phyloP scores from a whole-genome alignment of 1,140 invertebrate species.

The Chironomus tepperi region DNA sequence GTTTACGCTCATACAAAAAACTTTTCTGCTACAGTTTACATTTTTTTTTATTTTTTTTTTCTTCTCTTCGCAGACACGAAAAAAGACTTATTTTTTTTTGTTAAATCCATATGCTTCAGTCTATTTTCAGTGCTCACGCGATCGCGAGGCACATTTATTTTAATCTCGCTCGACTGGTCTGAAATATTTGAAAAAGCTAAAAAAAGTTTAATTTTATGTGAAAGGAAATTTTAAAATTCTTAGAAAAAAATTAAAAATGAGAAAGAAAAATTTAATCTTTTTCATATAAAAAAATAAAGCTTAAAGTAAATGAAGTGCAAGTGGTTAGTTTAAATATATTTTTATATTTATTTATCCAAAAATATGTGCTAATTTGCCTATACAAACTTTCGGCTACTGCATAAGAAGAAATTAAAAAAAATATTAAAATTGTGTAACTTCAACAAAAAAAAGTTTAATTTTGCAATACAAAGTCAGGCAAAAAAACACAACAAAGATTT shows the following conservation, averaged over 20 bases:
- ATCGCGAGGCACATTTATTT: conserved; percentile 5
- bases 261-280: not conserved
- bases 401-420: too few relatives aligned
- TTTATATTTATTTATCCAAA: not conserved
- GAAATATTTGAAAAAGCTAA: not conserved
- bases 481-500: not conserved
- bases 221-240: not conserved
- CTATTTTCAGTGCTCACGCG: conserved; percentile 5
- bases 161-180: not conserved
- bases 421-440: not conserved
- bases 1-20: not conserved
- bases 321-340: not conserved
- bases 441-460: not conserved
- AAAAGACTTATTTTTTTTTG: too few relatives aligned
- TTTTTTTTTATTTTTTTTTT: conserved; percentile 4
- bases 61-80: not conserved
- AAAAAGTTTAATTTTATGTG: too few relatives aligned
- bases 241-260: too few relatives aligned
- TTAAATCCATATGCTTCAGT: conserved; percentile 13
- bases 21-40: not conserved
- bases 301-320: not conserved
- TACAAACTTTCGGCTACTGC: not conserved
- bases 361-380: conserved; percentile 6
- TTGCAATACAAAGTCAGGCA: not conserved
- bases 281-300: not conserved